These are phyloP conservation scores for Falco cherrug DNA, from an alignment of 2,797 vertebrate genomes.

Conservation along the genomic window DNA sequence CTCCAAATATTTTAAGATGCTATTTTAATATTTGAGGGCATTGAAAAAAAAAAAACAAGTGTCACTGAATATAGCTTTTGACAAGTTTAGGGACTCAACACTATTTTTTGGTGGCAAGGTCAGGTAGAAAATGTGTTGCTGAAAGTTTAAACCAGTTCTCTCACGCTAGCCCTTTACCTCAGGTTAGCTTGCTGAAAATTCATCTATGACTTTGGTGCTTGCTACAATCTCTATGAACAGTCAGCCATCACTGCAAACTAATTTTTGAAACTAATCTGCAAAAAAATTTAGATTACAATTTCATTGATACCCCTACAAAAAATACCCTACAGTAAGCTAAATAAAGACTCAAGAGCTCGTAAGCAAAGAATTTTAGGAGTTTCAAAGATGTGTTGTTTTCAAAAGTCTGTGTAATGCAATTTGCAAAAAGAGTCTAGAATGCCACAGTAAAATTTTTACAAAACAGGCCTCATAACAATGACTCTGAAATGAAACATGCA, in stretches of 20 bases:
- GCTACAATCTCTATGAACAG: not conserved
- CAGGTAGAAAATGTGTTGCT: not conserved
- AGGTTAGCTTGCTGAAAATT: not conserved
- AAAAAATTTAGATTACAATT: not conserved
- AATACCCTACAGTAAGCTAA: not conserved
- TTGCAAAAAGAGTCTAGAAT: not conserved
- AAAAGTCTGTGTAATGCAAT: not conserved
- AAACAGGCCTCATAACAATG: not conserved
- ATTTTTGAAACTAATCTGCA: not conserved
- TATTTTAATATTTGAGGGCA: constrained; percentile 19
- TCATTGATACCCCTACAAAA: not conserved
- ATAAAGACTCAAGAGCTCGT: not conserved
- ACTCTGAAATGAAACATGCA: not conserved
- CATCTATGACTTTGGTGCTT: not conserved
- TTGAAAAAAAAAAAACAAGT: not conserved
- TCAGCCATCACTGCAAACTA: not conserved
- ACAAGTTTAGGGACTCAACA: constrained; percentile 32
- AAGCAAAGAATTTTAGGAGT: not conserved
- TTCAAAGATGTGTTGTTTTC: not conserved
- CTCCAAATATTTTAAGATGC: constrained; percentile 3
- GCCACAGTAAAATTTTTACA: not conserved
- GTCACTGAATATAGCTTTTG: not conserved
- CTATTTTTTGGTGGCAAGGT: not conserved
- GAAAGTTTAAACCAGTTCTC: constrained; percentile 3
- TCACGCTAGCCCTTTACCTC: not conserved